A percentile compares a stretch with the other conserved stretches of the same genome.
phyloP scores from a whole-genome alignment of 2,888 invertebrate species.

The Agrochola lota region DNA sequence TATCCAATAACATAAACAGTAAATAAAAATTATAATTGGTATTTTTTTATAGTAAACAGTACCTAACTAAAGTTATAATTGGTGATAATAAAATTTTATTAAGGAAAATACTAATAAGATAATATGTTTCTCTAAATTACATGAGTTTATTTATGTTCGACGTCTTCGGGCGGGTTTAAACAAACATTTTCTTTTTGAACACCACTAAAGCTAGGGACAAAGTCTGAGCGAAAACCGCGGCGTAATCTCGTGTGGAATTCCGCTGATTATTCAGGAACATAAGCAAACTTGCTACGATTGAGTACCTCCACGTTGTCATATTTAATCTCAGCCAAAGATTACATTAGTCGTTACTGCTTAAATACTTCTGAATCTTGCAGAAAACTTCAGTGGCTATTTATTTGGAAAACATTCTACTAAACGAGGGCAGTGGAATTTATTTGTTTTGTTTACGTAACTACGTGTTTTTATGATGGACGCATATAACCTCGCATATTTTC shows the following conservation, averaged over 20 bases:
- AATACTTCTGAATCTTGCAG: not conserved
- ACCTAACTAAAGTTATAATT: conserved; percentile 10
- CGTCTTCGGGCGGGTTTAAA: not conserved
- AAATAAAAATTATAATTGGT: conserved; percentile 15
- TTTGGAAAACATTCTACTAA: conserved; percentile 10
- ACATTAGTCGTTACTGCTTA: not conserved
- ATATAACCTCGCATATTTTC: conserved; percentile 27
- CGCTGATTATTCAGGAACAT: not conserved
- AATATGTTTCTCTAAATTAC: not conserved
- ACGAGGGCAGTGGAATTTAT: conserved; percentile 15
- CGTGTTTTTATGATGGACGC: conserved; percentile 46
- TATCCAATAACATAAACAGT: conserved; percentile 29
- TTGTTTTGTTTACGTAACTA: conserved; percentile 40
- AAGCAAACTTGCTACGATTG: not conserved
- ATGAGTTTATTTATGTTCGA: not conserved
- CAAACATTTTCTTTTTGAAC: not conserved
- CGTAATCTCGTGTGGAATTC: not conserved
- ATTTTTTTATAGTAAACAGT: conserved; percentile 2
- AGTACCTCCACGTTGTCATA: not conserved
- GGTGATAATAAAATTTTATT: conserved; percentile 17
- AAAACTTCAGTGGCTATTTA: conserved; percentile 12
- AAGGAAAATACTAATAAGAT: not conserved
- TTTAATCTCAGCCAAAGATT: not conserved
- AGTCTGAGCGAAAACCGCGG: too few species aligned
- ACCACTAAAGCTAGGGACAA: not conserved